phyloP scores from a whole-genome alignment of 2,113 vertebrate species.

The Eublepharis macularius region DNA sequence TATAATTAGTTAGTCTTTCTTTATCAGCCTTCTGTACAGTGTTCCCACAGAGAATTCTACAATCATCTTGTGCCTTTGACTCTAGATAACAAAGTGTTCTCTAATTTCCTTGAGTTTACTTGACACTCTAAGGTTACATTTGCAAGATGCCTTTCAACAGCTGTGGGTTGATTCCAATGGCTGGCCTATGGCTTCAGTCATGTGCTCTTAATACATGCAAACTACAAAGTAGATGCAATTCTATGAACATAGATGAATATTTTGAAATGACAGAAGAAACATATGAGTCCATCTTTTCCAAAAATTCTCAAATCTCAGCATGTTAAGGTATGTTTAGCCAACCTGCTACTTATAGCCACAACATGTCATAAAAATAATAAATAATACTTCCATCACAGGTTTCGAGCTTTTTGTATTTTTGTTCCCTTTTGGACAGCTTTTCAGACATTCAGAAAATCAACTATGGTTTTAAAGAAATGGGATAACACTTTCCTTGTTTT shows the following conservation, averaged over 20 bases:
- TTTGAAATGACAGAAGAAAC: not conserved
- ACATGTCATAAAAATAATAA: not conserved
- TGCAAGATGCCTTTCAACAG: not conserved
- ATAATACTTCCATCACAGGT: not conserved
- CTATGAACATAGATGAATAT: not conserved
- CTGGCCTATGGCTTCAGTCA: not conserved
- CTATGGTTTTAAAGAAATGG: not conserved
- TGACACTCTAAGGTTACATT: not conserved
- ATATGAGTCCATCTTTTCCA: not conserved
- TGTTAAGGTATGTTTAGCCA: not conserved
- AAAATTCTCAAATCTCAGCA: not conserved
- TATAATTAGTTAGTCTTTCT: not conserved
- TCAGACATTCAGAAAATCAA: not conserved
- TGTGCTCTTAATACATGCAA: not conserved
- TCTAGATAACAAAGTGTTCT: not conserved
- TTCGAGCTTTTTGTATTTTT: not conserved
- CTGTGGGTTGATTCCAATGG: not conserved
- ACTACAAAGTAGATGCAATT: not conserved
- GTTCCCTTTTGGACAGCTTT: too few species aligned
- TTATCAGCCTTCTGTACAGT: not conserved
- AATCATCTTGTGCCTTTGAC: not conserved
- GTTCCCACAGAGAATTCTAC: not conserved
- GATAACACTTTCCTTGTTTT: not conserved
- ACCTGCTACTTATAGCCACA: not conserved
- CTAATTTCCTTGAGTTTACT: not conserved